Evolutionary conservation across 1,140 invertebrate species (phyloP), one percentile per base, ranked within the genome.

Genomic region (Tribolium castaneum): DNA sequence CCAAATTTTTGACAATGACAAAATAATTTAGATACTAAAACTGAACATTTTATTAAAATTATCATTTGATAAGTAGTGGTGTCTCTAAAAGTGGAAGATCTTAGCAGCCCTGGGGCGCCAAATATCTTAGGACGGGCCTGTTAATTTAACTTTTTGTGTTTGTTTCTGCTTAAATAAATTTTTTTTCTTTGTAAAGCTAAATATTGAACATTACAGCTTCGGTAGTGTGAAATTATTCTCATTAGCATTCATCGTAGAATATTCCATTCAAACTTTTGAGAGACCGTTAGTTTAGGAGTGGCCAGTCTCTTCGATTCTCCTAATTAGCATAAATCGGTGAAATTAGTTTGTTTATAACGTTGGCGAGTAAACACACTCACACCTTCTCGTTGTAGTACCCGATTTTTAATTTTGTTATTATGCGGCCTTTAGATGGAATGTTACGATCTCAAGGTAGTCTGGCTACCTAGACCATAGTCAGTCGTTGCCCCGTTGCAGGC

Each of bases 381-480:
- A 19, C 16, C 10, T 66, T 66, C 30, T 35, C 10, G 30, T 66
- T 66, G 59, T 66, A 35, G n/a, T 66, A 66, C 30, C 35, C 59
- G 25, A 34, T 66, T 66, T 66, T 66, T 66, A 35, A 66, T 66
- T 35, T 66, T 66, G 52, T 50, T 66, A 76, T 62, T 62, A 50
- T 59, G 59, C 74, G 74, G 74, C 74, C 74, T 76, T 76, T 76
- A 76, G 74, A 62, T 39, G 74, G 74, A 76, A 76, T 76, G 74
- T 76, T 76, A 59, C 59, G 59, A 76, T 62, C 80, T 81, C 80
- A 81, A 81, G 80, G 77, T 81, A 81, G 80, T 81, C 80, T 81
- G 78, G 71, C 70, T 77, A 72, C 22, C 75, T 66, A 66, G 59
- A 54, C 75, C 62, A 78, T 81, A 78, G 71, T 77, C 77, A 81